phyloP scores from a whole-genome alignment of 1,140 invertebrate species.

The Heliconius congener region DNA sequence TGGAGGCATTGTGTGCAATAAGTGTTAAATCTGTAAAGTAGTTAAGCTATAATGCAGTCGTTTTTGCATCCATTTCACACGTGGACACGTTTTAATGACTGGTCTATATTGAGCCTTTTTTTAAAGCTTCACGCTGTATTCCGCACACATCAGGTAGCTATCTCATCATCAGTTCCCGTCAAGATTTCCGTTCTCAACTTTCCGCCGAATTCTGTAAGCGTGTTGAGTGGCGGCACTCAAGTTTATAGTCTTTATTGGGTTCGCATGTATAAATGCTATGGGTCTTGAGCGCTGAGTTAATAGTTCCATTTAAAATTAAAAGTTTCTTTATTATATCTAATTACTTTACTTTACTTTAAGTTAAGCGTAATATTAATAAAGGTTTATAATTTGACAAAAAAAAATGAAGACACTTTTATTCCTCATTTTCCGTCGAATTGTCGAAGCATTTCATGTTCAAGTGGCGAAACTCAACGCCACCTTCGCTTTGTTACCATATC shows the following conservation, averaged over 20 bases:
- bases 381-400: no score
- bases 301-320: background rate
- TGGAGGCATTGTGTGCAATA: background rate
- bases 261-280: background rate
- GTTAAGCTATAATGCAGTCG: constrained; percentile 26
- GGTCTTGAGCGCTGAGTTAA: constrained; percentile 15
- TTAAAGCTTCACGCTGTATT: no score
- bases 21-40: constrained; percentile 22
- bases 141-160: no score
- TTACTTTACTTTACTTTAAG: background rate
- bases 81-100: background rate
- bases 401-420: no score
- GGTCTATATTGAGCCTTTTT: background rate
- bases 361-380: background rate
- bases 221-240: no score
- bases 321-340: background rate
- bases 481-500: no score
- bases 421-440: no score
- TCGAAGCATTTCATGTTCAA: no score
- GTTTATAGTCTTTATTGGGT: background rate
- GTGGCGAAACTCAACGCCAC: no score
- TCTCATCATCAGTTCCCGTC: no score
- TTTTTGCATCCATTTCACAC: constrained; percentile 36
- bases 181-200: no score
- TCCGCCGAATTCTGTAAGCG: no score